These are phyloP conservation scores for Panopea generosa DNA, from an alignment of 2,888 invertebrate genomes.

Conservation along the genomic window DNA sequence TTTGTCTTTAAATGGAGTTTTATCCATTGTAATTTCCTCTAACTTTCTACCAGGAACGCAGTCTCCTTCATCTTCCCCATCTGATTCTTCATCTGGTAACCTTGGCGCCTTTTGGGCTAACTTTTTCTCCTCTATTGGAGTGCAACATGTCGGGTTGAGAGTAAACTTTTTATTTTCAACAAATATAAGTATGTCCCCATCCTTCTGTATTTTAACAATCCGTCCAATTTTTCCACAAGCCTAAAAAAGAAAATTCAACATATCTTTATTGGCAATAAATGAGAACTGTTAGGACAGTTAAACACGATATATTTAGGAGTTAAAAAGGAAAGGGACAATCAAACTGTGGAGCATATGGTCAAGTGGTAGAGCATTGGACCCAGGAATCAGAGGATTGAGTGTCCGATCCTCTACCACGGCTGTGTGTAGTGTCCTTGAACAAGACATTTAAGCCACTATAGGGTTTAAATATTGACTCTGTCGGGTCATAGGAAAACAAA, in stretches of 20 bases:
- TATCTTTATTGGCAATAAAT: not conserved
- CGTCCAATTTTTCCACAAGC: slow-evolving; percentile 59
- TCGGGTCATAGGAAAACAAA: no score
- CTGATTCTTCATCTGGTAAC: slow-evolving; percentile 28
- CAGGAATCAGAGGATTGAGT: no score
- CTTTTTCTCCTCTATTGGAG: slow-evolving; percentile 22
- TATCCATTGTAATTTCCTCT: not conserved
- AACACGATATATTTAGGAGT: no score
- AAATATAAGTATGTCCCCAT: slow-evolving; percentile 57
- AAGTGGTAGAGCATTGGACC: no score
- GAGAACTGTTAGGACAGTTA: no score
- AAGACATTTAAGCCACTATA: no score
- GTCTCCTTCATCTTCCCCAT: slow-evolving; percentile 27
- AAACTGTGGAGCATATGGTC: no score
- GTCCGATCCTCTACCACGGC: no score
- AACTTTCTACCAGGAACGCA: slow-evolving; percentile 40
- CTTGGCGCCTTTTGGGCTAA: slow-evolving; percentile 37
- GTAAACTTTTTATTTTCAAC: slow-evolving; percentile 35
- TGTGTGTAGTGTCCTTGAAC: no score
- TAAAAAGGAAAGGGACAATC: no score
- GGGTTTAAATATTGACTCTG: no score
- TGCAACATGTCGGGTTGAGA: slow-evolving; percentile 55
- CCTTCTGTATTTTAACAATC: slow-evolving; percentile 53
- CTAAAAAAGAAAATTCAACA: slow-evolving; percentile 33
- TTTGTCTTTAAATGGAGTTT: slow-evolving; percentile 10